A percentile compares a stretch with the other conserved stretches of the same genome.
Conservation (phyloP, 2,797 vertebrate genomes). For the Eremophila alpestris region DNA sequence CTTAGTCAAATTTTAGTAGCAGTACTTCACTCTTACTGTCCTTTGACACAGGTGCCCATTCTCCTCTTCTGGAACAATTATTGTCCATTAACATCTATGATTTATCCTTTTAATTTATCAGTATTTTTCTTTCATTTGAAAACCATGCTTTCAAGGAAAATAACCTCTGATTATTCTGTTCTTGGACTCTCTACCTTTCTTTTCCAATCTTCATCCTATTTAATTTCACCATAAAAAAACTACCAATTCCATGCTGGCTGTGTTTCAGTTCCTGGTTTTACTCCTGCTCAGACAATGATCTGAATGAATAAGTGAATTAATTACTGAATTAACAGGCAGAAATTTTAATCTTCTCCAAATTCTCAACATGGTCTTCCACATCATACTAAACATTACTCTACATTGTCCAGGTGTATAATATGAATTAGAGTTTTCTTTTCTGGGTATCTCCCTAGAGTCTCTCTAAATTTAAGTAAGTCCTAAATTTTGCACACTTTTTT, state of each 20-base stretch:
- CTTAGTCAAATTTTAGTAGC: not conserved
- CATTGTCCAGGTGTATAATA: not conserved
- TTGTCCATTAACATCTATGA: not conserved
- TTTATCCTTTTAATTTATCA: not conserved
- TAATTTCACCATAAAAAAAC: not conserved
- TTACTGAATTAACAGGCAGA: not conserved
- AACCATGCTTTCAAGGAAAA: not conserved
- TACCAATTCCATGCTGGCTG: not conserved
- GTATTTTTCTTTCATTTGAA: not conserved
- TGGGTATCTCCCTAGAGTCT: not conserved
- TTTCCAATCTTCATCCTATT: not conserved
- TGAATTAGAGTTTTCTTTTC: not conserved
- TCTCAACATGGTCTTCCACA: not conserved
- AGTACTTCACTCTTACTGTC: not conserved
- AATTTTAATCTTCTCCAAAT: not conserved
- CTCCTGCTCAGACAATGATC: not conserved
- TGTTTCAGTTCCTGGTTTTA: not conserved
- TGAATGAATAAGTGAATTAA: not conserved
- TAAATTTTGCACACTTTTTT: not conserved
- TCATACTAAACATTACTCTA: not conserved
- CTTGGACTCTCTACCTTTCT: not conserved
- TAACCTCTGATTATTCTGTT: not conserved
- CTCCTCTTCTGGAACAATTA: not conserved
- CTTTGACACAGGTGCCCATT: not conserved
- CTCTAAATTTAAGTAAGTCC: not conserved